Evolutionary conservation across 2,113 vertebrate genomes (phyloP).

Genomic region (Centropristis striata): DNA sequence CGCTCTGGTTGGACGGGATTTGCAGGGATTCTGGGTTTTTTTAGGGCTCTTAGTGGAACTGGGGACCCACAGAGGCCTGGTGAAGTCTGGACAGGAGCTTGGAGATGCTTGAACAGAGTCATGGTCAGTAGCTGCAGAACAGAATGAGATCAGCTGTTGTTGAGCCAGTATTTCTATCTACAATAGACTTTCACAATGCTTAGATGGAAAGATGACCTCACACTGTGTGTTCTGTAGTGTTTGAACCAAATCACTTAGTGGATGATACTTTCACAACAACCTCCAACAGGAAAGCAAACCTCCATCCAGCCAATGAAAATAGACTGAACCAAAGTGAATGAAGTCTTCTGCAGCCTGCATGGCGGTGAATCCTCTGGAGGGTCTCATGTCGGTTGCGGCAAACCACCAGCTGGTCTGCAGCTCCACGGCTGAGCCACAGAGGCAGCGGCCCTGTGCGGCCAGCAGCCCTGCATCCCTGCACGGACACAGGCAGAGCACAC

Average conservation of each 20-base stretch:
- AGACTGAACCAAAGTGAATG: neutral
- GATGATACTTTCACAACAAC: constrained; percentile 3
- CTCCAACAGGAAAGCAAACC: constrained; percentile 7
- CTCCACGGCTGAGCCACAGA: constrained; percentile 50
- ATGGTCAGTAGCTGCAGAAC: neutral
- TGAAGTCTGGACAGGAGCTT: constrained; percentile 6
- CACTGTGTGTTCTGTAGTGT: constrained; percentile 1
- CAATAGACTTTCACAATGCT: constrained; percentile 18
- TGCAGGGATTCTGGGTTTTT: constrained; percentile 6
- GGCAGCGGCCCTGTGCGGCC: constrained; percentile 18
- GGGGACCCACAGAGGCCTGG: constrained; percentile 10
- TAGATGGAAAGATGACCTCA: constrained; percentile 36
- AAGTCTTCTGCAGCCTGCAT: constrained; percentile 44
- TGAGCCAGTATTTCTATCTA: neutral
- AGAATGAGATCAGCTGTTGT: constrained; percentile 22
- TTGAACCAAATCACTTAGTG: neutral
- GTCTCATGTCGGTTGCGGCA: constrained; percentile 57
- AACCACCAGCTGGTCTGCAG: constrained; percentile 56
- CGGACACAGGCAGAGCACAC: constrained; percentile 35
- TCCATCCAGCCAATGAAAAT: constrained; percentile 29
- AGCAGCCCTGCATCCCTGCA: constrained; percentile 14
- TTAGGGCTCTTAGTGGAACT: constrained; percentile 16
- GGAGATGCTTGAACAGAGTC: neutral
- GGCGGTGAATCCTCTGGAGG: constrained; percentile 73
- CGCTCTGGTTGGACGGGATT: constrained; percentile 35